Base-by-base conservation (phyloP, 2,797 vertebrate species). In the Poecilia gillii region DNA sequence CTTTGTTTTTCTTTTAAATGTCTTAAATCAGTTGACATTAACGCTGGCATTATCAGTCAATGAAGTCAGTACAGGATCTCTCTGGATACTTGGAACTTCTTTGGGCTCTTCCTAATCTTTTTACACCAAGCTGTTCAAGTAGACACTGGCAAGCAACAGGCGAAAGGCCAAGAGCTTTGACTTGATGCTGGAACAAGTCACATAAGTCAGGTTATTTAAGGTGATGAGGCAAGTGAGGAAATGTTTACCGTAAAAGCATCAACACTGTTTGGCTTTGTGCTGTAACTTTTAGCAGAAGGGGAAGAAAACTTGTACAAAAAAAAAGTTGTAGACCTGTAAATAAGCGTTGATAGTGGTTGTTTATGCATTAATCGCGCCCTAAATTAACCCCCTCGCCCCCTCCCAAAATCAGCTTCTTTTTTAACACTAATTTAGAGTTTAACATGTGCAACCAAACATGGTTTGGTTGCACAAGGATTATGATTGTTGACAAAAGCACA, bases 91-190 rank as follows among this genome's bases (percentile, higher is more conserved):
- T 49, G 55, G 25, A 23, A 73, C 72, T 31, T 25, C 43, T 73
- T 25, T 59, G 16, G 25, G 33, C 18, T 36, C 49, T 33, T 75
- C 0, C 4, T 74, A 73, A 82, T 39, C 62, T 28, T 71, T 55
- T 45, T 57, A 20, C 43, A 73, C 18, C 72, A 85, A 83, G 79
- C 76, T 43, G 71, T 47, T 77, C 57, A 78, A 82, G 79, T 82
- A 41, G 78, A 46, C 47, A 59, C 31, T 51, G 16, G 41, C 43
- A 39, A 57, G 73, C 64, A 62, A 72, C 64, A 53, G 66, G 39
- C 62, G 39, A 47, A 71, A 45, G 33, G 47, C 77, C 81, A 59
- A 76, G 47, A 41, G 49, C 75, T 82, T 81, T 83, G 55, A 72
- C 33, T 18, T 71, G 53, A 66, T 78, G 78, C 84, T 53, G 66